Conservation (phyloP, 2,113 vertebrate genomes). For the Stercorarius parasiticus region DNA sequence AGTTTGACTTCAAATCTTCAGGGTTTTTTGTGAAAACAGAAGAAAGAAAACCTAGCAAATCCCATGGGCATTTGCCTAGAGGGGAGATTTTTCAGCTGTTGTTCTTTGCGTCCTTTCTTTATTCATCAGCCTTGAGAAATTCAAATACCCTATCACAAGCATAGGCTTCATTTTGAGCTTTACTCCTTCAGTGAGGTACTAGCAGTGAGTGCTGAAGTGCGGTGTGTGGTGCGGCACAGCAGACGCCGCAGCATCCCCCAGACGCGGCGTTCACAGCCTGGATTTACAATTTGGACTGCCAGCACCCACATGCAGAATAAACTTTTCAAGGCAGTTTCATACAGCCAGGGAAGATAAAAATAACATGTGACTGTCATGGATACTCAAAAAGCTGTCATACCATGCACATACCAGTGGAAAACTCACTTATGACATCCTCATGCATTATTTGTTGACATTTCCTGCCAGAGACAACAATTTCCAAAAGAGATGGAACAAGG, state of each 20-base stretch:
- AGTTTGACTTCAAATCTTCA: not conserved
- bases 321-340: not conserved
- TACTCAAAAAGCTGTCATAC: not conserved
- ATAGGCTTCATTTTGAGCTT: not conserved
- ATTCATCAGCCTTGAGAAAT: not conserved
- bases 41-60: not conserved
- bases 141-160: not conserved
- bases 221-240: not conserved
- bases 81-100: not conserved
- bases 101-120: not conserved
- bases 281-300: not conserved
- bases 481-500: not conserved
- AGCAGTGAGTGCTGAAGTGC: not conserved
- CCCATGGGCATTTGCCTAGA: not conserved
- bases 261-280: not conserved
- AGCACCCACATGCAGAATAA: not conserved
- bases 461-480: not conserved
- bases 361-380: not conserved
- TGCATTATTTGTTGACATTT: not conserved
- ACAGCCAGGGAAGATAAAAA: not conserved
- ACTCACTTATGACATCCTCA: not conserved
- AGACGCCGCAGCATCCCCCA: not conserved
- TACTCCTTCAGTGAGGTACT: not conserved
- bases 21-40: not conserved
- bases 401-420: fast-evolving